These are phyloP conservation scores for Channa maculata DNA, from an alignment of 2,113 vertebrate genomes.

Conservation along the genomic window DNA sequence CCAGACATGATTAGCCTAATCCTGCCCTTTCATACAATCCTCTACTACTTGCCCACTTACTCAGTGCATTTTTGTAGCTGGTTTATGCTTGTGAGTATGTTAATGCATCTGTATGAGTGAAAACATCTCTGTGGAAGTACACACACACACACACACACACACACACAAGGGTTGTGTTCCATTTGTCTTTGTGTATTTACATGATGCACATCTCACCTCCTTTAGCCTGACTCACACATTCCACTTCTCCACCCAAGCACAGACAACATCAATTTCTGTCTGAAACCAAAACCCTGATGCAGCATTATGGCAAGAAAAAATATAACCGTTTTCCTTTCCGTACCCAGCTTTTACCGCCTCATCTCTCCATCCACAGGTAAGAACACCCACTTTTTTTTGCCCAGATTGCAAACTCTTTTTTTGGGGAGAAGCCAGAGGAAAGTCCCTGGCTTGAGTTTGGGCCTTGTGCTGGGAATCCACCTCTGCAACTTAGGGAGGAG, in stretches of 20 bases:
- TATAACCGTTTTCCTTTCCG: slow-evolving; percentile 5
- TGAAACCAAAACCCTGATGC: slow-evolving; percentile 39
- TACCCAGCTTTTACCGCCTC: not conserved
- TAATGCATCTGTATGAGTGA: slow-evolving; percentile 10
- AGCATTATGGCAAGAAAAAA: slow-evolving; percentile 9
- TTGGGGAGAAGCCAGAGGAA: slow-evolving; percentile 59
- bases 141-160: slow-evolving; percentile 10
- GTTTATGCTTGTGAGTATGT: not conserved
- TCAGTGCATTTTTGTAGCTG: slow-evolving; percentile 7
- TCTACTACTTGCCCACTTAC: slow-evolving; percentile 14
- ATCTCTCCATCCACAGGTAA: slow-evolving; percentile 48
- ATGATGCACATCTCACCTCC: not conserved
- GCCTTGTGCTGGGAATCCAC: slow-evolving; percentile 56
- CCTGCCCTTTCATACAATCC: slow-evolving; percentile 31
- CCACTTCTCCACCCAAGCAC: slow-evolving; percentile 22
- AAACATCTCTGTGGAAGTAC: slow-evolving; percentile 3
- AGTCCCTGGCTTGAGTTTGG: slow-evolving; percentile 64
- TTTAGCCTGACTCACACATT: not conserved
- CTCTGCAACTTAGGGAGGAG: slow-evolving; percentile 33
- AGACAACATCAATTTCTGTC: slow-evolving; percentile 24
- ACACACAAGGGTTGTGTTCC: slow-evolving; percentile 1
- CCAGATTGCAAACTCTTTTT: slow-evolving; percentile 40
- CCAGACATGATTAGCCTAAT: slow-evolving; percentile 48
- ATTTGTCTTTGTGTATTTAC: not conserved
- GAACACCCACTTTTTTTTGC: slow-evolving; percentile 26